phyloP scores from a whole-genome alignment of 2,797 vertebrate species.

The Acanthornis magna region DNA sequence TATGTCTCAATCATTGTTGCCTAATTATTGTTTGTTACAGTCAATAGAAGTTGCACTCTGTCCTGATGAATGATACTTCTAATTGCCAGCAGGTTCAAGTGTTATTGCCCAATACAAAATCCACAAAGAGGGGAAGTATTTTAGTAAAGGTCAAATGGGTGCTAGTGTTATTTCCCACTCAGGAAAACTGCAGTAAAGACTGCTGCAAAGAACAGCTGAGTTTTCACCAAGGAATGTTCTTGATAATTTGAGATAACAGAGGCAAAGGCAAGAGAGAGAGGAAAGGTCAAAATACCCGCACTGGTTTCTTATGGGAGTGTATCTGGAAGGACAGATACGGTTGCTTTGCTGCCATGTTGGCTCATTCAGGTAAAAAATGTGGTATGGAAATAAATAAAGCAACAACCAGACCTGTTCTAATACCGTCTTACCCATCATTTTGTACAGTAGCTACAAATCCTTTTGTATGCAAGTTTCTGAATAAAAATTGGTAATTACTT shows the following conservation, averaged over 20 bases:
- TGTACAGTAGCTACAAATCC: background rate
- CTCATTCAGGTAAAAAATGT: background rate
- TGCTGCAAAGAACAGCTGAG: slow-evolving; percentile 50
- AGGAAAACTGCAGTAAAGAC: slow-evolving; percentile 36
- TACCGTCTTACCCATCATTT: background rate
- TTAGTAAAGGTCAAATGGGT: slow-evolving; percentile 46
- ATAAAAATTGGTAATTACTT: background rate
- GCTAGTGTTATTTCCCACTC: slow-evolving; percentile 9
- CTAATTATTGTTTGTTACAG: slow-evolving; percentile 60
- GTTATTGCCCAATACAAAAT: slow-evolving; percentile 36
- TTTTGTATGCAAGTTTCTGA: background rate
- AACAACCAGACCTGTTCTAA: background rate
- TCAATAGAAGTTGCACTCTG: slow-evolving; percentile 55
- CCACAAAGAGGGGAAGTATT: slow-evolving; percentile 11
- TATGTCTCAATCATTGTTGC: slow-evolving; percentile 59
- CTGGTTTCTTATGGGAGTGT: background rate
- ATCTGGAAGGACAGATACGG: background rate
- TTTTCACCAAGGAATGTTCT: slow-evolving; percentile 57
- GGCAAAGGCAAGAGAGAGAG: slow-evolving; percentile 14
- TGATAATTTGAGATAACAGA: slow-evolving; percentile 54
- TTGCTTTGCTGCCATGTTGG: background rate
- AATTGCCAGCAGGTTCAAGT: slow-evolving; percentile 40
- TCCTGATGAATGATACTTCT: slow-evolving; percentile 45
- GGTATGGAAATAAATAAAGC: background rate
- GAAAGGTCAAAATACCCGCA: slow-evolving; percentile 42